Base-by-base conservation (phyloP, 2,888 invertebrate species). In the Adelognathus sp. region DNA sequence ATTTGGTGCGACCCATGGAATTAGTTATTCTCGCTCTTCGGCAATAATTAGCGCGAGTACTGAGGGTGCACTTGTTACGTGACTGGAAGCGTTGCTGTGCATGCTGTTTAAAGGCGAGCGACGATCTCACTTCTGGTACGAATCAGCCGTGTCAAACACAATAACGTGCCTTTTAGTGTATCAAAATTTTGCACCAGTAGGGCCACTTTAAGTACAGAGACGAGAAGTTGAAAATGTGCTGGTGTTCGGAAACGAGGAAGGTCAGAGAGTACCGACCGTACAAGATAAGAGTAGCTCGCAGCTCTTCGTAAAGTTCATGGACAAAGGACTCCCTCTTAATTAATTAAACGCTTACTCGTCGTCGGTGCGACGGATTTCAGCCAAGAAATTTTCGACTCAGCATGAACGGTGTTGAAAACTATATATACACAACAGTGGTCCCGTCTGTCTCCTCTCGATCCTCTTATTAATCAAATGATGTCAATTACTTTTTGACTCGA, bases 41-140 rank as follows among this genome's bases (percentile, higher is more conserved):
- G 71, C 70, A 24, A 73, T 78, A 76, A 80, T 80, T 71, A 78
- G 63, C 73, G 58, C 67, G 64, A 69, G 74, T 69, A 66, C 52
- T 11, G 33, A 61, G 63, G 33, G 64, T 54, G 27, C 56, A 54
- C 52, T 61, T 27, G 66, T 18, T 36, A 60, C 39, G 54, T 54
- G 67, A 64, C 27, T 52, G 64, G 54, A 50, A 71, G 33, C 41
- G 24, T 27, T 29, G 60, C 72, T 24, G 52, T 52, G 67, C n/a
- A 36, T 61, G 63, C 56, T 77, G 69, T 75, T 71, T 56, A 56
- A 71, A 78, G 66, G 46, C 61, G 46, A 69, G 70, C 46, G 36
- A 54, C 63, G 70, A 39, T 24, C 66, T 78, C 61, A 61, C 61
- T 36, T 67, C 54, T 56, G n/a, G 60, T 41, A 73, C 56, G 44